Conservation (phyloP, 2,113 vertebrate genomes). For the Hiodon tergisus region DNA sequence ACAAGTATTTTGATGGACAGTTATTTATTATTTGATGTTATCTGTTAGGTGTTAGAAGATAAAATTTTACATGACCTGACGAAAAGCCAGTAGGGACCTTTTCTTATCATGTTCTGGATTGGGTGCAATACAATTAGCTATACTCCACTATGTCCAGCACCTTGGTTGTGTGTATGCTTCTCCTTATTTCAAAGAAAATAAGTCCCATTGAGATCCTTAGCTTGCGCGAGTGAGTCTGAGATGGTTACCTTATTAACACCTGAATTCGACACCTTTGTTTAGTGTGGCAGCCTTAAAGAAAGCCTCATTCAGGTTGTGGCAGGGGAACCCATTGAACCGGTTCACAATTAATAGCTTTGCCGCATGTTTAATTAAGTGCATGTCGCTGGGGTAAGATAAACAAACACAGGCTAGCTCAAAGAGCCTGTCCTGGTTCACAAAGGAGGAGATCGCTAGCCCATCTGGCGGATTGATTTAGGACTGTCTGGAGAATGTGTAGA, state of each 20-base stretch:
- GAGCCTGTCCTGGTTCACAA: conserved; percentile 46
- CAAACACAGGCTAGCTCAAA: conserved; percentile 45
- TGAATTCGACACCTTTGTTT: conserved; percentile 58
- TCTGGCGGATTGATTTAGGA: conserved; percentile 58
- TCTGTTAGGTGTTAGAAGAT: no score
- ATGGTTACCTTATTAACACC: conserved; percentile 39
- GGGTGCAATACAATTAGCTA: no score
- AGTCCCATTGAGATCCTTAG: background rate
- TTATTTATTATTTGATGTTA: no score
- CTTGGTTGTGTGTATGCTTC: background rate
- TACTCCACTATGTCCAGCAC: no score
- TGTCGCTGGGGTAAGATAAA: conserved; percentile 52
- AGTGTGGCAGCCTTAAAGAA: conserved; percentile 33
- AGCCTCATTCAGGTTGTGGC: conserved; percentile 52
- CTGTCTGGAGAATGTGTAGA: conserved; percentile 47
- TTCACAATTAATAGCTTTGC: conserved; percentile 65
- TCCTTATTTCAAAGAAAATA: background rate
- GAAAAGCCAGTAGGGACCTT: no score
- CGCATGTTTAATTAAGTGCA: conserved; percentile 68
- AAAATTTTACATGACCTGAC: no score
- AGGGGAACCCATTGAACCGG: conserved; percentile 64
- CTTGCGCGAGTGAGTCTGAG: conserved; percentile 42
- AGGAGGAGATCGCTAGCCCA: conserved; percentile 52
- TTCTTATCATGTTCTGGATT: no score
- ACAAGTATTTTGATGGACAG: no score